phyloP scores from a whole-genome alignment of 23 tunicate genomes.

The Trididemnum miniatum region DNA sequence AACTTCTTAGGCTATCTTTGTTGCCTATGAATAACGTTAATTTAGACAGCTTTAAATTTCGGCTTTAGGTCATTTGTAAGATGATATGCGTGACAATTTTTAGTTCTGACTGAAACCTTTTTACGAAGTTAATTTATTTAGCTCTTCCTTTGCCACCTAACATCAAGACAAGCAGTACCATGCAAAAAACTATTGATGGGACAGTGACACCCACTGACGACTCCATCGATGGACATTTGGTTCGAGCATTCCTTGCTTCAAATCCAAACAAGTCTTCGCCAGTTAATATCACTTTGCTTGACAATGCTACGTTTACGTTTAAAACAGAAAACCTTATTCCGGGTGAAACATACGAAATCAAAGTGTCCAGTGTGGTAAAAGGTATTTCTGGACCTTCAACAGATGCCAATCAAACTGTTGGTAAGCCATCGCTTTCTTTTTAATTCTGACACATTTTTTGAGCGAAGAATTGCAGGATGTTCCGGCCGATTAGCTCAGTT shows the following conservation, averaged over 20 bases:
- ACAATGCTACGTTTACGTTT: background rate
- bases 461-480: background rate
- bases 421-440: background rate
- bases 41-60: too few relatives aligned
- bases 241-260: background rate
- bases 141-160: background rate
- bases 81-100: too few relatives aligned
- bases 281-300: background rate
- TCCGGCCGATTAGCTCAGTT: too few relatives aligned
- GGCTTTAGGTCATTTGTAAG: too few relatives aligned
- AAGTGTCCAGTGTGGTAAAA: background rate
- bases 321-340: background rate
- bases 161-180: background rate
- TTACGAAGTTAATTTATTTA: too few relatives aligned
- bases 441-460: background rate
- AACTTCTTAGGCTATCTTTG: too few relatives aligned
- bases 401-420: conserved; percentile 9
- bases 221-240: background rate
- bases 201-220: background rate
- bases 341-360: conserved; percentile 10
- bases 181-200: background rate
- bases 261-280: background rate
- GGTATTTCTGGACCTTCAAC: background rate
- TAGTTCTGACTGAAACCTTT: too few relatives aligned
- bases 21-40: too few relatives aligned